Conservation (phyloP, 2,113 vertebrate species). For the Fulmarus glacialis region DNA sequence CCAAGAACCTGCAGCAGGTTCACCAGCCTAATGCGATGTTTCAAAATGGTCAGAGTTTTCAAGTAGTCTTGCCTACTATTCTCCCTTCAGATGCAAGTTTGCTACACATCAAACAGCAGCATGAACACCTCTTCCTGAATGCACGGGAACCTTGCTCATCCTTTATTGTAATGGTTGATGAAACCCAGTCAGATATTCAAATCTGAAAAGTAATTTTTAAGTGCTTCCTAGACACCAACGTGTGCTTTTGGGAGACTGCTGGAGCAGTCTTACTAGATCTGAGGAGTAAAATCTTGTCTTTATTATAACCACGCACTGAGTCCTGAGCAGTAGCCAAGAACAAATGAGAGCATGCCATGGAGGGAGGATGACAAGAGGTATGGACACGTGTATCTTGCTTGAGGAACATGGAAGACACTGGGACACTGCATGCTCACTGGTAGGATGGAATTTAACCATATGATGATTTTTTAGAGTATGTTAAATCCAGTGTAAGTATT, state of each 20-base stretch:
- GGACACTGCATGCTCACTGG: not conserved
- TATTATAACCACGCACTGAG: not conserved
- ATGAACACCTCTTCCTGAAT: not conserved
- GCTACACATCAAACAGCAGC: not conserved
- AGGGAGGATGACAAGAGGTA: not conserved
- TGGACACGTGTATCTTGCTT: accelerated
- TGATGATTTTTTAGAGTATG: not conserved
- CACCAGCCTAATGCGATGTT: accelerated
- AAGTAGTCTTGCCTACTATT: not conserved
- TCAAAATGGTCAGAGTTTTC: not conserved
- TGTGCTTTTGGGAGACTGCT: not conserved
- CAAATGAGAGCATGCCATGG: not conserved
- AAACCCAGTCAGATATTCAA: not conserved
- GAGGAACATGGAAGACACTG: not conserved
- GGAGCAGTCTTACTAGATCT: not conserved
- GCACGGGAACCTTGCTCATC: not conserved
- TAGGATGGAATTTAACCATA: not conserved
- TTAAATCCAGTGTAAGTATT: not conserved
- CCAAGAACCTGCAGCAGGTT: not conserved
- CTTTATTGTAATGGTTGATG: not conserved
- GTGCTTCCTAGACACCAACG: not conserved
- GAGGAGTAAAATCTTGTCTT: not conserved
- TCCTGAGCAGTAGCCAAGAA: not conserved
- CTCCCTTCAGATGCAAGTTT: not conserved
- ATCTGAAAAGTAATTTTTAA: not conserved